A percentile compares a stretch with the other conserved stretches of the same genome.
phyloP scores from a whole-genome alignment of 2,888 invertebrate genomes.

The Lottia scabra region DNA sequence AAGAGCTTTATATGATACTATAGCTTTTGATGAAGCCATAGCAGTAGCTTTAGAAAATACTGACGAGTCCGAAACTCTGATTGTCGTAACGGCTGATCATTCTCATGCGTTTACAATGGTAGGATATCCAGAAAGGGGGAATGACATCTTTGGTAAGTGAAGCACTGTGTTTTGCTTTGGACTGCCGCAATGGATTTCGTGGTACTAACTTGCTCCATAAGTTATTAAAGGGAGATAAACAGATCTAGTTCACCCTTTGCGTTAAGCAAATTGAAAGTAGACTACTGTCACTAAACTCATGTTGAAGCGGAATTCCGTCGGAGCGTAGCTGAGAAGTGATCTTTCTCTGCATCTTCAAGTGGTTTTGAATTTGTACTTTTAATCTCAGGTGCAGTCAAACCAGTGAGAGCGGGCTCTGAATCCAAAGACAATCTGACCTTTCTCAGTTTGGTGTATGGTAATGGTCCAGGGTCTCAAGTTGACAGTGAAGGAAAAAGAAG shows the following conservation, averaged over 20 bases:
- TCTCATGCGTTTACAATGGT: constrained; percentile 65
- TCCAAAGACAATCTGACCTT: constrained; percentile 46
- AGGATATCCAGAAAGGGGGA: constrained; percentile 61
- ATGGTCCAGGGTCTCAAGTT: constrained; percentile 50
- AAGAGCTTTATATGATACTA: constrained; percentile 81
- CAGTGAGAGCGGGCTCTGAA: constrained; percentile 7
- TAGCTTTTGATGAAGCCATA: constrained; percentile 82
- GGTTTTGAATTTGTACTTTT: not conserved
- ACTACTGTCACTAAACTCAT: too few relatives aligned
- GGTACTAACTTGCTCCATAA: too few relatives aligned
- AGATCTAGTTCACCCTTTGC: too few relatives aligned
- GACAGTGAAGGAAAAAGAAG: constrained; percentile 11
- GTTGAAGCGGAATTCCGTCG: too few relatives aligned
- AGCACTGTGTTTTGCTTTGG: not conserved
- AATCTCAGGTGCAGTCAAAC: constrained; percentile 15
- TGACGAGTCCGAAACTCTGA: constrained; percentile 78
- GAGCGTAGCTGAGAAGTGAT: too few relatives aligned
- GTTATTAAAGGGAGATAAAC: too few relatives aligned
- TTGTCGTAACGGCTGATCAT: constrained; percentile 75
- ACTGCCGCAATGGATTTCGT: too few relatives aligned
- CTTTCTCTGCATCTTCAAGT: not conserved
- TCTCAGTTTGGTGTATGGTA: constrained; percentile 57
- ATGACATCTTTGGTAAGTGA: constrained; percentile 49
- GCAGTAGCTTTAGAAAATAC: constrained; percentile 74
- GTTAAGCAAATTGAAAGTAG: too few relatives aligned